Evolutionary conservation across 2,113 vertebrate genomes (phyloP), one percentile per base, ranked within the genome.

Genomic region (Addax nasomaculatus): DNA sequence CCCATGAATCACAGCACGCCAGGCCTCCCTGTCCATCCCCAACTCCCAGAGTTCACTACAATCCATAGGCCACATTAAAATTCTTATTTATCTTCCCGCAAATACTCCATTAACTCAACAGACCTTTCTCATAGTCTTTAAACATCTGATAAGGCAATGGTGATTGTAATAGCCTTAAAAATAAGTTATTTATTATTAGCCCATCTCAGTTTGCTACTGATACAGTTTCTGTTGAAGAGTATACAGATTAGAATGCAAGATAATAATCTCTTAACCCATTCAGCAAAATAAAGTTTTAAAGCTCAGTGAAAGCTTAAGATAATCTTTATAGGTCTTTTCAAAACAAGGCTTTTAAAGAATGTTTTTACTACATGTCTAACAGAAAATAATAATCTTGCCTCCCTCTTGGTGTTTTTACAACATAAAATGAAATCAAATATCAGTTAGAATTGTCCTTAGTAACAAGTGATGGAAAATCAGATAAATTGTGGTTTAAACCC

Each of bases 201-300:
- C 30, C 30, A 79, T 36, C 17, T 85, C 49, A 76, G 6, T 86
- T 79, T 93, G 33, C n/a, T 90, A 30, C 67, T 93, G 6, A 25
- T 36, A n/a, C 5, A 67, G 15, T 83, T 60, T 86, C 43, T 93
- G 36, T 60, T 49, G 14, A 83, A 57, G 13, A 55, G 16, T 78
- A 58, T 87, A 85, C 4, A 94, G 16, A 79, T 60, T 62, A 9
- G 6, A 87, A 60, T 64, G 29, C 45, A 94, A 95, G 79, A 87
- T 76, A 92, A 80, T 92, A 73, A 10, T 30, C 45, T 84, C 19
- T 36, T 57, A 83, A 70, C 27, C 43, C 76, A 19, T 12, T 87
- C 51, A 87, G 49, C 36, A 94, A 95, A 95, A 96, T 91, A 57
- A 89, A 94, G 13, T 85, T 86, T 96, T 92, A 94, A 94, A 58